Evolutionary conservation across 1,140 invertebrate species (phyloP).

Genomic region (Ceratoteleas bidentatus): DNA sequence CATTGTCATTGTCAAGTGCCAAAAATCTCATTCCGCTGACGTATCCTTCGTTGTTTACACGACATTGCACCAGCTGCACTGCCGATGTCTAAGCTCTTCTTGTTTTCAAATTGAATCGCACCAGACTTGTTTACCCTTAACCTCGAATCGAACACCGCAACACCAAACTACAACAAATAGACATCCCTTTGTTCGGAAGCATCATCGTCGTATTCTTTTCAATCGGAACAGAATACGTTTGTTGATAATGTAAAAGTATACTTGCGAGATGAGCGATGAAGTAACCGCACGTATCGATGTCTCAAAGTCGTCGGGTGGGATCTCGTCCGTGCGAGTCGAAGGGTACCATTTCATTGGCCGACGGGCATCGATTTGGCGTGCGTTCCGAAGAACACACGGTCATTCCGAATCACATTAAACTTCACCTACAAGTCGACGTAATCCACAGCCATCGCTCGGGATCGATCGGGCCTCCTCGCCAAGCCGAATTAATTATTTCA

Average conservation of each 20-base stretch:
- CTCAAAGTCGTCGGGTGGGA: slow-evolving; percentile 26
- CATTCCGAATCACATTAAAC: slow-evolving; percentile 56
- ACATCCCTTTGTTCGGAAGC: not conserved
- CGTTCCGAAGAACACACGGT: slow-evolving; percentile 32
- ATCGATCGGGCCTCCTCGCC: slow-evolving; percentile 32
- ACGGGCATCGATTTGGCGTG: slow-evolving; percentile 41
- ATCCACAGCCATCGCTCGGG: slow-evolving; percentile 18
- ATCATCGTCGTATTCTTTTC: not conserved
- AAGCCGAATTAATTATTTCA: slow-evolving; percentile 22
- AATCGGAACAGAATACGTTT: slow-evolving; percentile 19
- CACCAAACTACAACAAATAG: not conserved
- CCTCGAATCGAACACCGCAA: too few species aligned
- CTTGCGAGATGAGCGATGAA: slow-evolving; percentile 24
- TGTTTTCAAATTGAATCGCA: too few species aligned
- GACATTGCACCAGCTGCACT: too few species aligned
- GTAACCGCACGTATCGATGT: slow-evolving; percentile 41
- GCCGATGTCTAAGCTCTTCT: too few species aligned
- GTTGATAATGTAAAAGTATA: slow-evolving; percentile 39
- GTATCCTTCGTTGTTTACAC: too few species aligned
- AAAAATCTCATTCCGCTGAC: too few species aligned
- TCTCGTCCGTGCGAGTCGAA: slow-evolving; percentile 13
- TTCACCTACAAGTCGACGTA: slow-evolving; percentile 49
- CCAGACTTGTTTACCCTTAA: too few species aligned
- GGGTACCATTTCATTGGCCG: slow-evolving; percentile 40
- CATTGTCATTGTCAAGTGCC: too few species aligned